phyloP scores from a whole-genome alignment of 2,113 vertebrate genomes.

The Salvelinus sp. region DNA sequence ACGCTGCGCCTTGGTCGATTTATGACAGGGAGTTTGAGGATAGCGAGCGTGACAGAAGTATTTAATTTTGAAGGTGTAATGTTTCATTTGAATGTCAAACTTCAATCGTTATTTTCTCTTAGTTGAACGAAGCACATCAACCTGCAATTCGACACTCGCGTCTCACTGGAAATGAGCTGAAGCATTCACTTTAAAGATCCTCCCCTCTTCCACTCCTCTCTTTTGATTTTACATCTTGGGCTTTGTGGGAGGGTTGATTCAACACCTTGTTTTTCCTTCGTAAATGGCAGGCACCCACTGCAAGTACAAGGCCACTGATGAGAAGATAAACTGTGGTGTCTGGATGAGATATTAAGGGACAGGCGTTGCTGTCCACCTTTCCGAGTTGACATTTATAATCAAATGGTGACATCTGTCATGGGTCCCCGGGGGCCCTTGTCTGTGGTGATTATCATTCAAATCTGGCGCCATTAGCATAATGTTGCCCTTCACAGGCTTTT shows the following conservation, averaged over 20 bases:
- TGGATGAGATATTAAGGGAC: conserved; percentile 47
- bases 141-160: background rate
- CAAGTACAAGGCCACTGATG: conserved; percentile 53
- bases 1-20: too few relatives aligned
- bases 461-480: conserved; percentile 63
- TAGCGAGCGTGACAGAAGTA: too few relatives aligned
- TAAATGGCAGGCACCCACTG: conserved; percentile 31
- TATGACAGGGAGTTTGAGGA: too few relatives aligned
- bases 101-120: background rate
- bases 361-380: conserved; percentile 37
- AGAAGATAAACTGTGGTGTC: conserved; percentile 59
- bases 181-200: background rate
- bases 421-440: conserved; percentile 67
- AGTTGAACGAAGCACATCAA: background rate
- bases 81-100: background rate
- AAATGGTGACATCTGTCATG: conserved; percentile 73
- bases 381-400: conserved; percentile 69
- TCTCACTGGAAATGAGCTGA: background rate
- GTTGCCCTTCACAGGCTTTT: background rate
- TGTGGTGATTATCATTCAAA: conserved; percentile 65
- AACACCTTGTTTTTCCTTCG: background rate
- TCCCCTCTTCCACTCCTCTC: background rate
- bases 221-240: background rate
- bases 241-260: background rate
- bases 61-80: background rate